A percentile compares a stretch with the other conserved stretches of the same genome.
Evolutionary conservation across 1,140 invertebrate genomes (phyloP).

Genomic region (Littorina saxatilis): DNA sequence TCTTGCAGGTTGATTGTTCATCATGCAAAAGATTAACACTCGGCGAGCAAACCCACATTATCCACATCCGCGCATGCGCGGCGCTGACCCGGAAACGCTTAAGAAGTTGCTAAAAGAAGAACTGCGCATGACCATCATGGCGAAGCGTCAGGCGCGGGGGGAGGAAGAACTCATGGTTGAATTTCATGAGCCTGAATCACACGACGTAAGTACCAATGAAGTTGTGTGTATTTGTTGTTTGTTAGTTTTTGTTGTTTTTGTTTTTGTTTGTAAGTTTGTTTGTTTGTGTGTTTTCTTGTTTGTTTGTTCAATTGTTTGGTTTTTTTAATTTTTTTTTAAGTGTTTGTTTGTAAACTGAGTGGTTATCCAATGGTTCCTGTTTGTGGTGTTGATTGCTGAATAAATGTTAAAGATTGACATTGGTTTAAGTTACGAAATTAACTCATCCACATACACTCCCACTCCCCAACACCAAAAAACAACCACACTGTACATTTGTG

Average conservation of each 20-base stretch:
- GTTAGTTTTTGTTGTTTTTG: background rate
- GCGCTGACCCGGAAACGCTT: background rate
- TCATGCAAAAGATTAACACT: background rate
- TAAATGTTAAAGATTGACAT: too few relatives aligned
- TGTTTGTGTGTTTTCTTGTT: background rate
- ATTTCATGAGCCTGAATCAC: background rate
- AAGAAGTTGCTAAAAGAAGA: constrained; percentile 38
- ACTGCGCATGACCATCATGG: constrained; percentile 35
- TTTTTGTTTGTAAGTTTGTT: background rate
- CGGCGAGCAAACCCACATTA: background rate
- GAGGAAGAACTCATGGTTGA: constrained; percentile 25
- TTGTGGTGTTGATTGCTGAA: background rate
- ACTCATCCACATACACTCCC: background rate
- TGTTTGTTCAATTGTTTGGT: constrained; percentile 19
- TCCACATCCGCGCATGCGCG: constrained; percentile 7
- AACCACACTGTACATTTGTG: background rate
- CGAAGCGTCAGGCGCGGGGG: constrained; percentile 34
- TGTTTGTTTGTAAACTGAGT: background rate
- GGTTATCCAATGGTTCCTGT: background rate
- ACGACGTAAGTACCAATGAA: constrained; percentile 3
- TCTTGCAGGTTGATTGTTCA: background rate
- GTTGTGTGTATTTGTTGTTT: background rate
- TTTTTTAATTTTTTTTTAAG: background rate
- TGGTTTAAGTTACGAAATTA: too few relatives aligned
- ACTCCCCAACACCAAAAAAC: background rate